A percentile compares a stretch with the other conserved stretches of the same genome.
Evolutionary conservation across 2,888 invertebrate genomes (phyloP).

Genomic region (Ganaspis brasiliensis): DNA sequence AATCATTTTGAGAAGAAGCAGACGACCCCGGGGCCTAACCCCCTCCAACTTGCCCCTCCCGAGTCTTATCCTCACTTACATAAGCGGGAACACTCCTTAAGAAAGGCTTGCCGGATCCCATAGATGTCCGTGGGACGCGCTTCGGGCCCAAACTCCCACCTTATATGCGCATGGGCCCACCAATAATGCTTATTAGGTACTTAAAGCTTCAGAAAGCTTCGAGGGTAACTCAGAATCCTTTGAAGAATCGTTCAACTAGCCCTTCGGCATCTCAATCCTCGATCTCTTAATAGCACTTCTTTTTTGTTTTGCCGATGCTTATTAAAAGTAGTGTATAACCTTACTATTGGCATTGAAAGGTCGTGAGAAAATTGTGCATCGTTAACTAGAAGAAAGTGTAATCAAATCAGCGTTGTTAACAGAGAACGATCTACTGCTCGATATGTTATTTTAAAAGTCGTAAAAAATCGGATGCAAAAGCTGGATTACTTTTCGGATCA

Average conservation of each 20-base stretch:
- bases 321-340: conserved; percentile 42
- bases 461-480: no score
- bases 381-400: not conserved
- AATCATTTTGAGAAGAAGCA: conserved; percentile 77
- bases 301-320: conserved; percentile 53
- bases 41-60: conserved; percentile 47
- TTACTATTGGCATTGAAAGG: conserved; percentile 64
- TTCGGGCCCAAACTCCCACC: conserved; percentile 77
- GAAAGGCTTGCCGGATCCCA: conserved; percentile 74
- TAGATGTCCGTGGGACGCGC: conserved; percentile 78
- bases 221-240: conserved; percentile 18
- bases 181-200: conserved; percentile 60
- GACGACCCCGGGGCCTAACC: conserved; percentile 67
- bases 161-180: conserved; percentile 57
- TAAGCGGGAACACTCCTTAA: conserved; percentile 70
- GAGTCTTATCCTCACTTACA: conserved; percentile 45
- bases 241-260: not conserved
- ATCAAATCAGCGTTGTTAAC: not conserved
- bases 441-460: no score
- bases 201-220: conserved; percentile 50
- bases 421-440: no score
- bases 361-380: conserved; percentile 63
- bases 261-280: conserved; percentile 43
- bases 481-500: no score
- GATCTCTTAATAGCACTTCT: conserved; percentile 57